Base-by-base conservation (phyloP, 2,113 vertebrate genomes). In the Promerops cafer region DNA sequence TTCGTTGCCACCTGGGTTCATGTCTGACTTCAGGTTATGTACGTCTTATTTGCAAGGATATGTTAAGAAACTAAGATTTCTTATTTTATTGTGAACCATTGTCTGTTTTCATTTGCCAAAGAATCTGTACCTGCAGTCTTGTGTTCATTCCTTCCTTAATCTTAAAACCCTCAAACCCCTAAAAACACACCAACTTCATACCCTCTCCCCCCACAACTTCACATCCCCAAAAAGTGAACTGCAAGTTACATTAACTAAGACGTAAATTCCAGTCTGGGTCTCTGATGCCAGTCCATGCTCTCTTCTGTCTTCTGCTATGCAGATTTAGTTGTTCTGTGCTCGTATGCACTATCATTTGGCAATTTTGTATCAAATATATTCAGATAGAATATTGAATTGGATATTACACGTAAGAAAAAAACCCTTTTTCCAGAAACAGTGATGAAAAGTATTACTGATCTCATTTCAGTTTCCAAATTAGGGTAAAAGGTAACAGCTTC, bases 131-230 rank as follows among this genome's bases (percentile, higher is more conserved):
- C 16, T 61, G 17, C 24, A 65, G 23, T 53, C 16, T 37, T 2
- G 3, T n/a, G 23, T 59, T 89, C 3, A 1, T 30, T 71, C 39
- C 21, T 9, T 39, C 5, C 53, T 66, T 30, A n/a, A 26, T 56
- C 21, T 26, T 47, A 37, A 68, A 56, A 26, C 4, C 2, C 5
- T 7, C 10, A 11, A 7, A 3, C 10, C 4, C 4, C 15, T 21
- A 16, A 33, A 75, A 56, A 5, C 5, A n/a, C 13, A 30, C 30
- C 2, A 4, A 2, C 5, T 39, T 54, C 40, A 27, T 24, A 17
- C 22, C 3, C 6, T n/a, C 3, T 5, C 7, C 8, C 2, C 2
- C 2, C 5, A 4, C 5, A 33, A 10, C 6, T 7, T 21, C 61
- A 42, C 17, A 47, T 8, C 14, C 37, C 15, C 5, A 47, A 68